Conservation (phyloP, 2,888 invertebrate genomes). For the Microdon myrmicae region DNA sequence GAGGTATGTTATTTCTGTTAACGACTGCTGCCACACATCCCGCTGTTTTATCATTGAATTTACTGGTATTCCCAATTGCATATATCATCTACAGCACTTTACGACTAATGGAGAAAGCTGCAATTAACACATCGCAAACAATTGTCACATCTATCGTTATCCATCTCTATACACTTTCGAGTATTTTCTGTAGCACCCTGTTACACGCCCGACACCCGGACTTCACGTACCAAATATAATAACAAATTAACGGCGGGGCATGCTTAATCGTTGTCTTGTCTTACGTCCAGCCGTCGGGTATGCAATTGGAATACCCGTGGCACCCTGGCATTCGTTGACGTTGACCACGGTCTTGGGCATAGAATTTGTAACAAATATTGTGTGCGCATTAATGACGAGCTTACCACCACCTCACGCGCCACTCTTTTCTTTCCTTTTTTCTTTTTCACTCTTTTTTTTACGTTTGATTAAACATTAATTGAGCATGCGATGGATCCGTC, state of each 20-base stretch:
- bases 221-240: constrained; percentile 16
- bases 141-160: no score
- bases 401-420: constrained; percentile 5
- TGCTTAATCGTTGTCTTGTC: constrained; percentile 29
- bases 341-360: not conserved
- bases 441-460: no score
- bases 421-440: constrained; percentile 7
- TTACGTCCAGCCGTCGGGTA: constrained; percentile 7
- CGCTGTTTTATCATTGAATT: no score
- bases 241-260: constrained; percentile 29
- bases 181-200: constrained; percentile 15
- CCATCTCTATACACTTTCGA: no score
- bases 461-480: constrained; percentile 24
- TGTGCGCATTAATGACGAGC: constrained; percentile 12
- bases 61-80: no score
- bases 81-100: no score
- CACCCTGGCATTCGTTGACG: no score
- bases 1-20: no score
- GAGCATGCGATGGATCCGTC: constrained; percentile 18
- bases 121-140: no score
- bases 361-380: constrained; percentile 7
- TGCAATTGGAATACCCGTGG: constrained; percentile 3
- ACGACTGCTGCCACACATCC: no score
- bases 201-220: constrained; percentile 7
- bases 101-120: no score